These are phyloP conservation scores for Acrocephalus scirpaceus DNA, from an alignment of 2,797 vertebrate genomes.

Conservation along the genomic window DNA sequence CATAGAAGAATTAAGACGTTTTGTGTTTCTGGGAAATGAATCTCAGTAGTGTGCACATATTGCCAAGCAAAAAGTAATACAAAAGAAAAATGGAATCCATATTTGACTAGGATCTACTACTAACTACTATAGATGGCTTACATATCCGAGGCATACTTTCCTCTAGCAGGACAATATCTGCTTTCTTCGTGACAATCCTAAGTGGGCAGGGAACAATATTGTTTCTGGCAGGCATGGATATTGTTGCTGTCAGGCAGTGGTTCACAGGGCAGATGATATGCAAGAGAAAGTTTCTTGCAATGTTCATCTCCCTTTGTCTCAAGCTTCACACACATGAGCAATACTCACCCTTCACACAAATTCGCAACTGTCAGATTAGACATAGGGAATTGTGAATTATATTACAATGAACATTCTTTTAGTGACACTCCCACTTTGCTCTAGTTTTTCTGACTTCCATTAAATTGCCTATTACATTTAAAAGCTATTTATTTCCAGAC, in stretches of 20 bases:
- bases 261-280: not conserved
- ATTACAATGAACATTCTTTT: not conserved
- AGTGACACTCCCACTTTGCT: not conserved
- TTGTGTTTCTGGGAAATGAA: constrained; percentile 14
- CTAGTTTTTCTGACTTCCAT: not conserved
- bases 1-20: not conserved
- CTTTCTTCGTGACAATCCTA: not conserved
- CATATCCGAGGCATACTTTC: not conserved
- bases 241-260: not conserved
- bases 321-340: not conserved
- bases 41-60: not conserved
- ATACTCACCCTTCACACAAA: not conserved
- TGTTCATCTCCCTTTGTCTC: not conserved
- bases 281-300: not conserved
- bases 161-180: not conserved
- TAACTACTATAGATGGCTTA: not conserved
- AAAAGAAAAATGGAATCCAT: not conserved
- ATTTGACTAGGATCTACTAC: not conserved
- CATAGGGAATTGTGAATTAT: not conserved
- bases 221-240: not conserved
- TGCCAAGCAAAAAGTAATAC: not conserved
- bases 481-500: not conserved
- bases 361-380: not conserved
- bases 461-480: not conserved
- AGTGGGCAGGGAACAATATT: not conserved